A percentile compares a stretch with the other conserved stretches of the same genome.
phyloP scores from a whole-genome alignment of 2,113 vertebrate species.

The Edolisoma coerulescens region DNA sequence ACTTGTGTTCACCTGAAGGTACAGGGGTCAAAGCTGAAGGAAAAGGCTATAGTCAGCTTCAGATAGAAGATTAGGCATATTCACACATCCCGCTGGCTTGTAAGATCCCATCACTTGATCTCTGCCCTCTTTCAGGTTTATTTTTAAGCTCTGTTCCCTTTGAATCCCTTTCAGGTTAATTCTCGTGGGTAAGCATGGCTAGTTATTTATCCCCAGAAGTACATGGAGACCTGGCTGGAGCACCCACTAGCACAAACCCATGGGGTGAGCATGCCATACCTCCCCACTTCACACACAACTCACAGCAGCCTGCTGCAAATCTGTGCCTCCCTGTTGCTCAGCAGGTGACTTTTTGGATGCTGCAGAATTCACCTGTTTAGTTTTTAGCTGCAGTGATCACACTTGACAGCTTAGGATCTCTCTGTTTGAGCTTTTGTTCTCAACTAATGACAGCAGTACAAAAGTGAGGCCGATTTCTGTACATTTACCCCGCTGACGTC shows the following conservation, averaged over 20 bases:
- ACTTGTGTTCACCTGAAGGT: background rate
- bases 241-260: background rate
- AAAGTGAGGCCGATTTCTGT: background rate
- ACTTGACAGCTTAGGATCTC: background rate
- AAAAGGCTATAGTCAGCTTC: background rate
- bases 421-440: background rate
- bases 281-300: background rate
- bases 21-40: background rate
- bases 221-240: accelerated
- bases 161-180: background rate
- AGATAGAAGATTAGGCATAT: background rate
- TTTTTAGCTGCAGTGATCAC: background rate
- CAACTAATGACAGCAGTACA: background rate
- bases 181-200: background rate
- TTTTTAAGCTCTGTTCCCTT: background rate
- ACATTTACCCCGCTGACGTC: accelerated
- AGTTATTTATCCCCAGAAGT: background rate
- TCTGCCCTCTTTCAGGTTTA: background rate
- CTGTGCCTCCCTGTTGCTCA: accelerated
- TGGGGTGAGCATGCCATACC: accelerated
- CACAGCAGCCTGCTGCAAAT: background rate
- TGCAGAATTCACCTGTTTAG: background rate
- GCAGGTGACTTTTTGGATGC: background rate
- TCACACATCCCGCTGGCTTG: background rate
- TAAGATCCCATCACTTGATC: background rate